phyloP scores from a whole-genome alignment of 2,888 invertebrate genomes.

The Meganola albula region DNA sequence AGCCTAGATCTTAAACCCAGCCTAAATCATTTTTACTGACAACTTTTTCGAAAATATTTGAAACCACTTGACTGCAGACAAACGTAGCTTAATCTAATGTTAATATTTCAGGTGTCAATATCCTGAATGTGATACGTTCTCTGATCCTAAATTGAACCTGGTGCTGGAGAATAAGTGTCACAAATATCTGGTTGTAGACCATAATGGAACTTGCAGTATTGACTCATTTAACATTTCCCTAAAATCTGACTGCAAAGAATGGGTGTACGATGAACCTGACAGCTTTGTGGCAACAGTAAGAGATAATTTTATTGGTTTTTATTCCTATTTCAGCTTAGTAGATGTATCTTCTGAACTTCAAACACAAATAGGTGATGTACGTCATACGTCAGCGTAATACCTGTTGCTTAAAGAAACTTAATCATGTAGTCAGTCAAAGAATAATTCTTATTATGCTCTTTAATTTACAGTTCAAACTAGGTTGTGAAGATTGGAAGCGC shows the following conservation, averaged over 20 bases:
- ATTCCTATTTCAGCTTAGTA: no score
- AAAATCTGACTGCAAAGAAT: conserved; percentile 13
- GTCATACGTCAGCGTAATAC: no score
- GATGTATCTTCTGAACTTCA: no score
- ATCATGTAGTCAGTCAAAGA: no score
- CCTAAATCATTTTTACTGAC: no score
- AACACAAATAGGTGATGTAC: no score
- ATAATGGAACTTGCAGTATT: conserved; percentile 7
- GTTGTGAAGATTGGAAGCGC: conserved; percentile 81
- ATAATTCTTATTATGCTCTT: neutral
- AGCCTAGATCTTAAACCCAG: no score
- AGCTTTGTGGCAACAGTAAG: conserved; percentile 25
- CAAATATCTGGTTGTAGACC: conserved; percentile 13
- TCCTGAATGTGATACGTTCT: conserved; percentile 6
- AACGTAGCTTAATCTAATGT: no score
- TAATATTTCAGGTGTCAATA: conserved; percentile 20
- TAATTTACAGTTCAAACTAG: conserved; percentile 70
- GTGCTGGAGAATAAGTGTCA: conserved; percentile 17
- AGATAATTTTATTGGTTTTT: neutral
- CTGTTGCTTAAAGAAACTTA: no score
- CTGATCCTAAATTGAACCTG: conserved; percentile 6
- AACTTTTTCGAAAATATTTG: no score
- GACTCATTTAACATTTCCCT: conserved; percentile 11
- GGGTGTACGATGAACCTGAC: conserved; percentile 16
- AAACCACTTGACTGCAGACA: no score